phyloP scores from a whole-genome alignment of 2,888 invertebrate species.

The Lomographa bimaculata region DNA sequence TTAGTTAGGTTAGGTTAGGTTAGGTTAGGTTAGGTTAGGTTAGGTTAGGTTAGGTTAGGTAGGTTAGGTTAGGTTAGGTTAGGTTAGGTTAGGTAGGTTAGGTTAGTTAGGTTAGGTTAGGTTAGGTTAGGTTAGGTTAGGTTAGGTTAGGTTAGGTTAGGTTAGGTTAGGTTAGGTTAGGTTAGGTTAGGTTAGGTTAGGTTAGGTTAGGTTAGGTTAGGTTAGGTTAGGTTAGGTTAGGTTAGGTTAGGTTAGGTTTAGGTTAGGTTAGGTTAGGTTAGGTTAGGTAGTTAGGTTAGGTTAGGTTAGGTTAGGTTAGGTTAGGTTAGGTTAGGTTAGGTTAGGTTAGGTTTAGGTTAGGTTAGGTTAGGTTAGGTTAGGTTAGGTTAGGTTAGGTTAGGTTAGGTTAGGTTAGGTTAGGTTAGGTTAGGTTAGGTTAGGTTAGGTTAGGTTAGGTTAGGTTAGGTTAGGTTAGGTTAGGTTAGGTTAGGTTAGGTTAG shows the following conservation, averaged over 20 bases:
- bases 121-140: constrained; percentile 18
- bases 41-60: constrained; percentile 20
- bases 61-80: constrained; percentile 18
- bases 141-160: constrained; percentile 22
- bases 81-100: constrained; percentile 22
- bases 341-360: constrained; percentile 19
- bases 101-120: constrained; percentile 23
- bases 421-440: constrained; percentile 13
- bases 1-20: constrained; percentile 27
- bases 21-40: constrained; percentile 27
- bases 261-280: constrained; percentile 9
- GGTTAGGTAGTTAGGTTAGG: constrained; percentile 8
- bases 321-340: constrained; percentile 18
- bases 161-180: constrained; percentile 22
- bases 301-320: constrained; percentile 15
- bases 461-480: constrained; percentile 8
- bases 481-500: constrained; percentile 11
- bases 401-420: constrained; percentile 9
- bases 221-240: constrained; percentile 3
- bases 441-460: constrained; percentile 6
- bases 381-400: constrained; percentile 12
- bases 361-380: constrained; percentile 17
- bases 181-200: constrained; percentile 19
- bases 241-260: constrained; percentile 8
- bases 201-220: constrained; percentile 5